Base-by-base conservation (phyloP, 2,113 vertebrate species). In the Lepidothrix coronata region DNA sequence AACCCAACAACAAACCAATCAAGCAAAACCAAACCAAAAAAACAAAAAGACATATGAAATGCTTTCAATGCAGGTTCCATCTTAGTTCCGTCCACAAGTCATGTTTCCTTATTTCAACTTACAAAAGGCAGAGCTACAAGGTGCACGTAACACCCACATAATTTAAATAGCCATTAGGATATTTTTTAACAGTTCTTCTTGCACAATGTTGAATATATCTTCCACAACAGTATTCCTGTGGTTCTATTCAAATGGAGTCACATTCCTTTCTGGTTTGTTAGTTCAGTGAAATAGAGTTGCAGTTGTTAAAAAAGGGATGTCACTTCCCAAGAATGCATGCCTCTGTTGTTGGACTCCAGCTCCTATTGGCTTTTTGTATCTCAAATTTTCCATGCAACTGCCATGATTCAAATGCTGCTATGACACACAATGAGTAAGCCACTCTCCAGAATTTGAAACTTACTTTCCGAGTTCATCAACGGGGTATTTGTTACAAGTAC, bases 271-370 rank as follows among this genome's bases (percentile, higher is more conserved):
- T 78, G 24, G 61, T 86, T 70, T 72, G 55, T 93, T 91, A 87
- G 85, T 18, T 59, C 61, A 96, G 74, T 92, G 66, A 77, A 92
- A 49, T 3, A 14, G 14, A 94, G 85, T 70, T 97, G 96, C 88
- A 91, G 89, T 97, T 92, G 73, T 88, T 71, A 61, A n/a, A 89
- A 76, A 46, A 41, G 76, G 81, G 61, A 44, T 84, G 83, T 97
- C 97, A 97, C 88, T 90, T 76, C 67, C 68, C 81, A 97, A 91
- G 94, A 98, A 97, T 96, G 96, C 79, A 55, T 0, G 54, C 31
- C 85, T 91, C 93, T 59, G 55, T 21, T 72, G 73, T 14, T 85
- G 30, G 85, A 14, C 88, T 85, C 86, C 51, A 65, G 48, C 73
- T 83, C 70, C 77, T 33, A 95, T 84, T 97, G 94, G 81, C 91